These are phyloP conservation scores for Amphilophus citrinellus DNA, from an alignment of 2,113 vertebrate genomes.

Conservation along the genomic window DNA sequence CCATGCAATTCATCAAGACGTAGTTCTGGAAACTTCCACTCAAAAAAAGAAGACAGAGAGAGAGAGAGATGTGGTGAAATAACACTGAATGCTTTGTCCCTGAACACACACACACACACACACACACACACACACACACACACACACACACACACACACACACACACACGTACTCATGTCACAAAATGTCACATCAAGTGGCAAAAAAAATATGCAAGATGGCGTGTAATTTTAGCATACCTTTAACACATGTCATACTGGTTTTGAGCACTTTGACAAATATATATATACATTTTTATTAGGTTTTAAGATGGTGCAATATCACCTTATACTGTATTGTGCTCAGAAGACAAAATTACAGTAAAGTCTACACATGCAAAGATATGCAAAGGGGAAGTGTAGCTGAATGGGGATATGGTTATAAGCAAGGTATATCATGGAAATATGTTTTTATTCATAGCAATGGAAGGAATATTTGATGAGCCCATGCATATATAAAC, in stretches of 20 bases:
- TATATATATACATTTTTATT: slow-evolving; percentile 19
- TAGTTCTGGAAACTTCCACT: slow-evolving; percentile 66
- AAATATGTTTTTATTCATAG: slow-evolving; percentile 23
- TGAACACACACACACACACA: slow-evolving; percentile 19
- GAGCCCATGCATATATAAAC: slow-evolving; percentile 29
- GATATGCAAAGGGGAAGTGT: background rate
- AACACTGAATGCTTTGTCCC: slow-evolving; percentile 56
- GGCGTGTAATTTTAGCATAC: slow-evolving; percentile 65
- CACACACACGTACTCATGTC: slow-evolving; percentile 19
- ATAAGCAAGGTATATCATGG: slow-evolving; percentile 7
- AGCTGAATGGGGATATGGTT: background rate
- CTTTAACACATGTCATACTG: slow-evolving; percentile 51
- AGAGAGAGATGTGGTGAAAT: slow-evolving; percentile 57
- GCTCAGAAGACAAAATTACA: slow-evolving; percentile 5
- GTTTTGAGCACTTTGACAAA: slow-evolving; percentile 15
- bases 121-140: slow-evolving; percentile 1
- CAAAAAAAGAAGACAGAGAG: slow-evolving; percentile 15
- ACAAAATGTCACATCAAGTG: slow-evolving; percentile 57
- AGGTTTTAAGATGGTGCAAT: background rate
- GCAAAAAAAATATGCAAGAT: slow-evolving; percentile 61
- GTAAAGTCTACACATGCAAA: slow-evolving; percentile 15
- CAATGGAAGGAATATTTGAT: slow-evolving; percentile 24
- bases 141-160: slow-evolving; percentile 30
- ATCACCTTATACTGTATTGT: slow-evolving; percentile 1
- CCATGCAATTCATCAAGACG: slow-evolving; percentile 77